Base-by-base conservation (phyloP, 2,888 invertebrate species). In the Nasonia oneida region DNA sequence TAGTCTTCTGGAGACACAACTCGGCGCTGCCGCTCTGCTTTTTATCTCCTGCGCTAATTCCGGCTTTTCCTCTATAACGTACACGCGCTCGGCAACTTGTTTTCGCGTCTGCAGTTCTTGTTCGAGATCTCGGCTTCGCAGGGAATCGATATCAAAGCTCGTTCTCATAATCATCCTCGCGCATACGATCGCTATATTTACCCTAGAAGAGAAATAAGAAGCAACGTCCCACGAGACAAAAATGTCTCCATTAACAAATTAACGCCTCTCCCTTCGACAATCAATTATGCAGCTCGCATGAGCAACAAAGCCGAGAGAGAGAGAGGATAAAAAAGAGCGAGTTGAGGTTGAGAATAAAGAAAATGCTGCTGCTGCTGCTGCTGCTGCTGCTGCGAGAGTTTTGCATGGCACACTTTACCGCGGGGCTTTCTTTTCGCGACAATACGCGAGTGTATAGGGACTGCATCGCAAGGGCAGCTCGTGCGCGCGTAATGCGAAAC, bases 401-500 rank as follows among this genome's bases (percentile, higher is more conserved):
- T 47, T 88, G 89, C 88, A 87, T 88, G 90, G 88, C 89, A 87
- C 88, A 90, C 89, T 90, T 90, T 86, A 86, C 57, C 23, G 42
- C 73, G 83, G 84, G 87, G 84, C 89, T 91, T 90, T 91, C 90
- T 89, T 90, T 75, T 73, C 89, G 86, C 79, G 89, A 88, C 89
- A 91, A 91, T 90, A 90, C 88, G 89, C 88, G n/a, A 18, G 15
- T 87, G 81, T 84, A 87, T 86, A 88, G 89, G 89, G 50, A 75
- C 29, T 67, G 67, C 67, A 67, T 2, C 67, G 39, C 39, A 71
- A 71, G 71, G 71, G 71, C 42, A 29, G 29, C 61, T 18, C 61
- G 23, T 88, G 87, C 88, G 90, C 87, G 89, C 88, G 90, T 90
- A 91, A 91, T 89, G 88, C 88, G 90, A 91, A 90, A 90, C 91